phyloP scores from a whole-genome alignment of 1,140 invertebrate species.

The Schlechtendalia chinensis region DNA sequence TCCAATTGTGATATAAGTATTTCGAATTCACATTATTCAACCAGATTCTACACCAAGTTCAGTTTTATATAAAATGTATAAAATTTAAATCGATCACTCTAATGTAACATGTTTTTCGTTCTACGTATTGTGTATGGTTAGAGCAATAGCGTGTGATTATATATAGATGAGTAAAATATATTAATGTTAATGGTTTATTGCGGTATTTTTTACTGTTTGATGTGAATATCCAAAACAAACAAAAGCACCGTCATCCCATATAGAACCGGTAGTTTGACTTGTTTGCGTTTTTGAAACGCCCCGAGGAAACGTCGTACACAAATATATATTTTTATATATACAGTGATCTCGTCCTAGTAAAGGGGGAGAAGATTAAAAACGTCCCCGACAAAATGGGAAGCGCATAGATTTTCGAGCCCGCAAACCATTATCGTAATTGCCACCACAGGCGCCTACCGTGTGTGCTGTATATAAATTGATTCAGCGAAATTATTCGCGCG shows the following conservation, averaged over 20 bases:
- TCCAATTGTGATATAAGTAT: too few relatives aligned
- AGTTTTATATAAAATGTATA: too few relatives aligned
- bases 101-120: too few relatives aligned
- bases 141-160: neutral
- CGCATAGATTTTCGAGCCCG: neutral
- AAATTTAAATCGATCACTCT: too few relatives aligned
- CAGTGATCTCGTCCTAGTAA: neutral
- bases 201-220: conserved; percentile 13
- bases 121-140: too few relatives aligned
- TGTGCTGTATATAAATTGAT: neutral
- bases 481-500: neutral
- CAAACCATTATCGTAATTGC: conserved; percentile 24
- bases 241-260: neutral
- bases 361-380: conserved; percentile 6
- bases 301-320: neutral
- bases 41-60: too few relatives aligned
- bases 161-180: neutral
- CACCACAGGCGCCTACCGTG: neutral
- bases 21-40: too few relatives aligned
- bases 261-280: neutral
- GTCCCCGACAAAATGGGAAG: neutral
- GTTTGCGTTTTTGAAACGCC: neutral
- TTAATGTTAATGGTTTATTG: neutral
- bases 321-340: too few relatives aligned
- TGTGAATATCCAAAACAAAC: neutral